phyloP scores from a whole-genome alignment of 2,113 vertebrate species.

The Dendropsophus ebraccatus region DNA sequence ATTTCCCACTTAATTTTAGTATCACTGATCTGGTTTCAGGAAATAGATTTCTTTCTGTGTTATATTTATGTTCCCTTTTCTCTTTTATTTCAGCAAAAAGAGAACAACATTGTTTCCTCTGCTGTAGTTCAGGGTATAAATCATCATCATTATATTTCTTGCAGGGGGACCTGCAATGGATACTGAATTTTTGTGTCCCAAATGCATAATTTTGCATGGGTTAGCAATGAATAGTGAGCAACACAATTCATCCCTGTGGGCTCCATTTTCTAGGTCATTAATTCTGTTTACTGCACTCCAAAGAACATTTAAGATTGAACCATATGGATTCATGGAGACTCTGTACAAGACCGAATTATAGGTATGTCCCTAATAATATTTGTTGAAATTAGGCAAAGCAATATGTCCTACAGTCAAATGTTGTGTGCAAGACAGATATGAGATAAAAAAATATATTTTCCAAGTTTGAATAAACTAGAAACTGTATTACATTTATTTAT shows the following conservation, averaged over 20 bases:
- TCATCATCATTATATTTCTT: constrained; percentile 38
- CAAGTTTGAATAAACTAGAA: neutral
- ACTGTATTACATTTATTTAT: neutral
- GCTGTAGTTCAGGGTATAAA: neutral
- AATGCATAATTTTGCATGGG: constrained; percentile 35
- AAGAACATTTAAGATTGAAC: constrained; percentile 6
- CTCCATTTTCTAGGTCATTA: constrained; percentile 29
- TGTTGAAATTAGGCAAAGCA: neutral
- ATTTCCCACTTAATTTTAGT: neutral
- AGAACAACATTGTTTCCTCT: constrained; percentile 10
- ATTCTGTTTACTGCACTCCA: constrained; percentile 34
- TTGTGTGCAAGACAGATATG: neutral
- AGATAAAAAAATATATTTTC: neutral
- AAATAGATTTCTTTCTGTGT: neutral
- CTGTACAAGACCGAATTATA: neutral
- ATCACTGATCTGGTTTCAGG: neutral
- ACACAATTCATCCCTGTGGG: constrained; percentile 28
- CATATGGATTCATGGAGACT: constrained; percentile 29
- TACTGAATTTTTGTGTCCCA: constrained; percentile 16
- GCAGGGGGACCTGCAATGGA: constrained; percentile 24
- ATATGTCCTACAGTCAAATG: neutral
- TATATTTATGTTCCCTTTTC: neutral
- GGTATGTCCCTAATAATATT: constrained; percentile 23
- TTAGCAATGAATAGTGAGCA: constrained; percentile 41
- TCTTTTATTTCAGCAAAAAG: neutral